A percentile compares a stretch with the other conserved stretches of the same genome.
These are phyloP conservation scores for Calonectris borealis DNA, from an alignment of 2,113 vertebrate species.

Conservation along the genomic window DNA sequence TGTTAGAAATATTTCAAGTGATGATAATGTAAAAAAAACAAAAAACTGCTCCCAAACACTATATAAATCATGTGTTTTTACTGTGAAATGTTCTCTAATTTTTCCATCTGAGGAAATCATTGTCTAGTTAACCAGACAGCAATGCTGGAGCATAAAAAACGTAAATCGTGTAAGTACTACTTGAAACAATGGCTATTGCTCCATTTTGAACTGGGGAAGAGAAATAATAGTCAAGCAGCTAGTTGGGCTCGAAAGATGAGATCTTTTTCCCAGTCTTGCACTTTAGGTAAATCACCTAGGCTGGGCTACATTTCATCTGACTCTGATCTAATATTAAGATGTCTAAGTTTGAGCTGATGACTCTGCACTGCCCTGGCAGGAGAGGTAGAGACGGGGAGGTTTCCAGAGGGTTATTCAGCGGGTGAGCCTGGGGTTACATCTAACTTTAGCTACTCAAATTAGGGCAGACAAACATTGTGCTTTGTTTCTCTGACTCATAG, in stretches of 20 bases:
- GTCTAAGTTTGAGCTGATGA: background rate
- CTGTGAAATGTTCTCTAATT: background rate
- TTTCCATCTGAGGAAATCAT: background rate
- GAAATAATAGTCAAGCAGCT: background rate
- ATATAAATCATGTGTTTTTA: background rate
- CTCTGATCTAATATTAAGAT: background rate
- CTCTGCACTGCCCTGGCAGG: background rate
- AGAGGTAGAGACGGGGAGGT: background rate
- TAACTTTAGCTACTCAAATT: conserved; percentile 6
- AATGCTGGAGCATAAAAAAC: background rate
- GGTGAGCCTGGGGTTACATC: background rate
- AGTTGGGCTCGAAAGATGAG: background rate
- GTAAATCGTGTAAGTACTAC: background rate
- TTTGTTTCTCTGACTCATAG: background rate
- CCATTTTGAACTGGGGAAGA: background rate
- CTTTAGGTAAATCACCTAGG: background rate
- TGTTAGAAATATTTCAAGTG: background rate
- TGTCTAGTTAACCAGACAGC: background rate
- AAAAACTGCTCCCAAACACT: background rate
- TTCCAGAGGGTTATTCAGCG: background rate
- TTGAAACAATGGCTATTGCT: background rate
- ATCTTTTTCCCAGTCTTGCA: background rate
- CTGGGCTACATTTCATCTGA: background rate
- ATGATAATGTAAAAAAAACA: background rate
- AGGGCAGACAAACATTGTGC: background rate